phyloP scores from a whole-genome alignment of 2,797 vertebrate species.

The Valencia hispanica region DNA sequence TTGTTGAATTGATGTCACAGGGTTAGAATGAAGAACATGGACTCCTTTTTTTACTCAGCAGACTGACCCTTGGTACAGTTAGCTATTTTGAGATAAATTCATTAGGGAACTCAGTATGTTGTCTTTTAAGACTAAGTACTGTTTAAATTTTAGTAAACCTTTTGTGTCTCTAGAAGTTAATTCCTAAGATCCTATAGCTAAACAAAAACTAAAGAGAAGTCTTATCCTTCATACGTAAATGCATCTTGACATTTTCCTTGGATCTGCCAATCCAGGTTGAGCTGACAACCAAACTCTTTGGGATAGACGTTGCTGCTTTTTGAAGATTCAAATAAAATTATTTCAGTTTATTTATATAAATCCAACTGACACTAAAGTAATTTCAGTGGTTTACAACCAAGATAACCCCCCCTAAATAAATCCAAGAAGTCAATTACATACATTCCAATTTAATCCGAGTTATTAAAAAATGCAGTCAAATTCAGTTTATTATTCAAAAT shows the following conservation, averaged over 20 bases:
- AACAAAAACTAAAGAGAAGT: background rate
- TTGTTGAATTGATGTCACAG: conserved; percentile 32
- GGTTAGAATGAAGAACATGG: conserved; percentile 24
- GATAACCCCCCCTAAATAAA: too few species aligned
- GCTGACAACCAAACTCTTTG: too few species aligned
- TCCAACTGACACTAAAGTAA: too few species aligned
- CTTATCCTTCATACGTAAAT: background rate
- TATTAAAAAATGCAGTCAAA: too few species aligned
- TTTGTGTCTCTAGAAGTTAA: background rate
- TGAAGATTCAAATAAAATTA: too few species aligned
- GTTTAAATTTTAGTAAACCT: background rate
- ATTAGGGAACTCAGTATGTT: background rate
- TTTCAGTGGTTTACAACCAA: too few species aligned
- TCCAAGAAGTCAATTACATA: too few species aligned
- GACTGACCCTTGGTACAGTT: background rate
- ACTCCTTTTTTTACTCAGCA: background rate
- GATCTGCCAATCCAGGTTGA: background rate
- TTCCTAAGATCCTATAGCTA: background rate
- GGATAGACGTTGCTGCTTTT: too few species aligned
- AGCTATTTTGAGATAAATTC: background rate
- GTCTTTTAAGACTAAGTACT: background rate
- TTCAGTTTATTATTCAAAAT: too few species aligned
- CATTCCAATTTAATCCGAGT: too few species aligned
- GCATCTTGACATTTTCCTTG: background rate
- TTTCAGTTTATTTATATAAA: too few species aligned